Percentiles rank a stretch among this genome's conserved stretches.
These are phyloP conservation scores for Ectemnius continuus DNA, from an alignment of 2,888 invertebrate species.

Conservation along the genomic window DNA sequence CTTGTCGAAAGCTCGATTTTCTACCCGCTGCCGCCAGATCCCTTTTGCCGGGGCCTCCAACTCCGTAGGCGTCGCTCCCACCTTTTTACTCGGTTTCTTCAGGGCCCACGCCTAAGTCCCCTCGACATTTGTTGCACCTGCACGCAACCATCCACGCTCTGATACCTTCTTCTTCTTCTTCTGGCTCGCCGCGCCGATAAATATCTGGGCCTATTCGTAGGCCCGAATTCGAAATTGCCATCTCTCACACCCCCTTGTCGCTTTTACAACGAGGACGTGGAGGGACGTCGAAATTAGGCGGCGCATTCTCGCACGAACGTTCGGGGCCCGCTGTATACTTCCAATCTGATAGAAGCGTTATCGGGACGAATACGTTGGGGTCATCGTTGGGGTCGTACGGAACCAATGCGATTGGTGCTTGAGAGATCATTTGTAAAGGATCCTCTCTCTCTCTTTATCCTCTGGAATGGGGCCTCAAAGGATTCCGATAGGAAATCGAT, in stretches of 20 bases:
- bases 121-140: slow-evolving; percentile 51
- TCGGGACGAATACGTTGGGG: no score
- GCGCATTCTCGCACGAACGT: neutral
- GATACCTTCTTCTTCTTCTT: slow-evolving; percentile 44
- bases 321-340: no score
- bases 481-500: neutral
- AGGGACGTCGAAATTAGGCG: slow-evolving; percentile 27
- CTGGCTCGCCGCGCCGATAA: slow-evolving; percentile 32
- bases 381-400: no score
- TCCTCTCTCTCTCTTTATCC: no score
- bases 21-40: slow-evolving; percentile 47
- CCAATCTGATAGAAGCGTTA: no score
- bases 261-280: neutral
- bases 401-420: no score
- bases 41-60: slow-evolving; percentile 33
- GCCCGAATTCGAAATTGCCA: slow-evolving; percentile 48
- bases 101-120: slow-evolving; percentile 33
- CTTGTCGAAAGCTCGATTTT: slow-evolving; percentile 62
- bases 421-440: no score
- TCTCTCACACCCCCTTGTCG: slow-evolving; percentile 28
- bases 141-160: slow-evolving; percentile 21
- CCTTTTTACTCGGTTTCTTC: slow-evolving; percentile 35
- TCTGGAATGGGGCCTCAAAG: no score
- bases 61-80: slow-evolving; percentile 44
- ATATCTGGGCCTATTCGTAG: slow-evolving; percentile 40